Evolutionary conservation across 2,888 invertebrate species (phyloP).

Genomic region (Rhogogaster chlorosoma): DNA sequence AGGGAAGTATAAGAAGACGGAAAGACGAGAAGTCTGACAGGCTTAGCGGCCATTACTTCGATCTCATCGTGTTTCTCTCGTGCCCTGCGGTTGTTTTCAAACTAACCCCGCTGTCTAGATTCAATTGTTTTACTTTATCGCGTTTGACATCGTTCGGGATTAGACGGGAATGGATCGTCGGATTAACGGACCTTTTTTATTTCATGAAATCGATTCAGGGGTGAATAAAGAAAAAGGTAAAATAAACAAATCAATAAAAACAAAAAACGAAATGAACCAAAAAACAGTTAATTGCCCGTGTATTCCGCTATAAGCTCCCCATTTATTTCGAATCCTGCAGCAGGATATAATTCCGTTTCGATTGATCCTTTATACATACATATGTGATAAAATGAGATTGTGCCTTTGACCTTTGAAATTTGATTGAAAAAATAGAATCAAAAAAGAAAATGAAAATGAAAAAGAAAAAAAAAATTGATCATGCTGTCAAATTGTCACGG

Average conservation of each 20-base stretch:
- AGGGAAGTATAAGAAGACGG: slow-evolving; percentile 12
- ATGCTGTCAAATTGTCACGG: slow-evolving; percentile 43
- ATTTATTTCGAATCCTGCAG: slow-evolving; percentile 3
- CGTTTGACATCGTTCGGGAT: slow-evolving; percentile 44
- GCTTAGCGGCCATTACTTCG: slow-evolving; percentile 43
- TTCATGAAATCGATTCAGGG: background rate
- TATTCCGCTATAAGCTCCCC: slow-evolving; percentile 1
- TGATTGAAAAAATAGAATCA: background rate
- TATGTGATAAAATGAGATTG: background rate
- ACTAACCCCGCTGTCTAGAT: slow-evolving; percentile 37
- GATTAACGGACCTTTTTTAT: slow-evolving; percentile 30
- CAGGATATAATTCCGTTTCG: background rate
- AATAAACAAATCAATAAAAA: background rate
- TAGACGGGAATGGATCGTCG: slow-evolving; percentile 41
- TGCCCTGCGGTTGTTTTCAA: slow-evolving; percentile 43
- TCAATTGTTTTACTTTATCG: slow-evolving; percentile 49
- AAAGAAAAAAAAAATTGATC: slow-evolving; percentile 9
- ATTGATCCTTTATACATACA: background rate
- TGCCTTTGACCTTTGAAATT: background rate
- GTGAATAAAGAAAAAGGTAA: background rate
- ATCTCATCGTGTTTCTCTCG: slow-evolving; percentile 37
- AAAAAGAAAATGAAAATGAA: background rate
- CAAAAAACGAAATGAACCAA: background rate
- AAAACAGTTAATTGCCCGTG: background rate
- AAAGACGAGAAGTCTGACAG: slow-evolving; percentile 44